phyloP scores from a whole-genome alignment of 2,797 vertebrate genomes.

The Molossus alvarezi region DNA sequence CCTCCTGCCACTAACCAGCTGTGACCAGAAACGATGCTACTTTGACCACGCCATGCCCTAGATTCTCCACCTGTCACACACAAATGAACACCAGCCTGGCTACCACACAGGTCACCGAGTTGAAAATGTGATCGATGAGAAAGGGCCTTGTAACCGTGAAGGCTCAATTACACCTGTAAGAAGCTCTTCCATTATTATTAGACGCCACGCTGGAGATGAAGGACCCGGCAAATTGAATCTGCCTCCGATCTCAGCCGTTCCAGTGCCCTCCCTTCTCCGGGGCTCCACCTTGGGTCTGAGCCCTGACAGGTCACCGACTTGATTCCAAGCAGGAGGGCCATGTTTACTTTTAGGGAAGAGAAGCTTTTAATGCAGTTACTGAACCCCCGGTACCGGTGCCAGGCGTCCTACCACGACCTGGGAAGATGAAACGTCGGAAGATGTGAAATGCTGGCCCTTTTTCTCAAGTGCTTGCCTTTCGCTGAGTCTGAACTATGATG shows the following conservation, averaged over 20 bases:
- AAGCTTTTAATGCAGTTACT: neutral
- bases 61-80: neutral
- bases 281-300: neutral
- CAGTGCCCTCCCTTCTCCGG: neutral
- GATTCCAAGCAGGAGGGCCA: neutral
- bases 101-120: neutral
- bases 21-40: neutral
- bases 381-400: neutral
- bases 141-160: neutral
- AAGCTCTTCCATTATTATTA: slow-evolving; percentile 67
- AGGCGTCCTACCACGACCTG: accelerated
- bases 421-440: neutral
- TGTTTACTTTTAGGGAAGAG: neutral
- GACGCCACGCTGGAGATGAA: neutral
- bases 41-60: neutral
- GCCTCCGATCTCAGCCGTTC: neutral
- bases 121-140: slow-evolving; percentile 53
- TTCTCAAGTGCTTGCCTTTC: neutral
- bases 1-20: neutral
- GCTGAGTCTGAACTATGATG: neutral
- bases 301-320: neutral
- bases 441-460: neutral
- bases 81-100: neutral
- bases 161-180: slow-evolving; percentile 17
- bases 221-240: neutral